Base-by-base conservation (phyloP, 2,797 vertebrate species). In the Coilia nasus region DNA sequence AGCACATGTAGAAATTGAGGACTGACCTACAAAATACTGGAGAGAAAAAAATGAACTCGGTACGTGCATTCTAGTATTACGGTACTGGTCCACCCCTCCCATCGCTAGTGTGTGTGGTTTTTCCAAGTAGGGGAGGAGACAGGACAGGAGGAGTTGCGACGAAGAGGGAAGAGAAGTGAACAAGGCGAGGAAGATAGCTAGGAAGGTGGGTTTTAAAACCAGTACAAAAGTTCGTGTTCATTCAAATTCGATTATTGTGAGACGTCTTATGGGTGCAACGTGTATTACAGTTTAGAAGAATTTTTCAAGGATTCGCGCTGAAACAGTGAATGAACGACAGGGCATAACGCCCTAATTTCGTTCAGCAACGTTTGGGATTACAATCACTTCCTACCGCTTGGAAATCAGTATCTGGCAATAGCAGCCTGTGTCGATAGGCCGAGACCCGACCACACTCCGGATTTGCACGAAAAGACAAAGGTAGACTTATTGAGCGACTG, bases 141-240 rank as follows among this genome's bases (percentile, higher is more conserved):
- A 85, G 85, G 88, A 92, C 91, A 67, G 23, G 83, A 83, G 85
- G 67, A 83, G 86, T 62, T 91, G 93, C 94, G 83, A 88, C 85
- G 84, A 93, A 93, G 93, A 84, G 90, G 88, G 84, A 88, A 91
- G 92, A 92, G 93, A 92, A 94, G 94, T 92, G 93, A 93, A 94
- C 95, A 92, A 89, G 89, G 86, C 83, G 81, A 86, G 89, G 87
- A 84, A 85, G 91, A 89, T 83, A 87, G 92, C 86, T 91, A 93
- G 95, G 94, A 95, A 93, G 93, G 94, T 94, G 84, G 23, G 71
- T 78, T 78, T 78, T 82, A 56, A 41, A 86, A 85, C 84, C 81
- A 88, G 85, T 84, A 64, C 83, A 86, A 87, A 83, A 88, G 71
- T 87, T 86, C 81, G 15, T 83, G 23, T 84, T 50, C 57, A 59